Percentiles rank a stretch among this genome's conserved stretches.
These are phyloP conservation scores for Dendropsophus ebraccatus DNA, from an alignment of 2,113 vertebrate species.

Conservation along the genomic window DNA sequence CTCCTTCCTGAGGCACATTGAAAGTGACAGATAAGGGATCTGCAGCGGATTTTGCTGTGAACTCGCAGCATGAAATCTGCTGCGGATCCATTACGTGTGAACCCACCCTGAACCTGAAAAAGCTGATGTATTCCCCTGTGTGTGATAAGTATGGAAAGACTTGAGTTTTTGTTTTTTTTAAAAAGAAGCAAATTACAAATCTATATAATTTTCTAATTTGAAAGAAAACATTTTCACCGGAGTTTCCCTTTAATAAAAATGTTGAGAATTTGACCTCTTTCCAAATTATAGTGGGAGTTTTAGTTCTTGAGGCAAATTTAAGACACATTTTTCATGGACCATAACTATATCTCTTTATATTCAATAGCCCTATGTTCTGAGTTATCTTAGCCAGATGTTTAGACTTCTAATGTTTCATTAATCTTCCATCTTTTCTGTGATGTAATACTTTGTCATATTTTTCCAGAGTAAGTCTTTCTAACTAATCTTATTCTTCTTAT, in stretches of 20 bases:
- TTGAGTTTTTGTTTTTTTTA: too few relatives aligned
- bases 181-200: too few relatives aligned
- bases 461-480: constrained; percentile 22
- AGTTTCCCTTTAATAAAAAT: not conserved
- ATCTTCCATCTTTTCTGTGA: constrained; percentile 44
- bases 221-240: too few relatives aligned
- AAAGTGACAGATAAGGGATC: too few relatives aligned
- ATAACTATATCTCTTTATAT: constrained; percentile 9
- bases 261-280: not conserved
- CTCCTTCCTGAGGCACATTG: too few relatives aligned
- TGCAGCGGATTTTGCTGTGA: too few relatives aligned
- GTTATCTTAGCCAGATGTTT: constrained; percentile 31
- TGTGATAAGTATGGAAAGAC: too few relatives aligned
- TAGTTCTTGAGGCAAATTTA: constrained; percentile 18
- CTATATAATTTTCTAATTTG: too few relatives aligned
- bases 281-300: not conserved
- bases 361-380: constrained; percentile 15
- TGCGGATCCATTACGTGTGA: too few relatives aligned
- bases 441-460: constrained; percentile 46
- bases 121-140: not conserved
- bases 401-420: constrained; percentile 36
- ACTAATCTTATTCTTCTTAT: constrained; percentile 39
- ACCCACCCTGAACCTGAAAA: too few relatives aligned
- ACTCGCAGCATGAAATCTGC: too few relatives aligned
- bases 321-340: not conserved